phyloP scores from a whole-genome alignment of 2,888 invertebrate species.

The Oxyteleia sp. region DNA sequence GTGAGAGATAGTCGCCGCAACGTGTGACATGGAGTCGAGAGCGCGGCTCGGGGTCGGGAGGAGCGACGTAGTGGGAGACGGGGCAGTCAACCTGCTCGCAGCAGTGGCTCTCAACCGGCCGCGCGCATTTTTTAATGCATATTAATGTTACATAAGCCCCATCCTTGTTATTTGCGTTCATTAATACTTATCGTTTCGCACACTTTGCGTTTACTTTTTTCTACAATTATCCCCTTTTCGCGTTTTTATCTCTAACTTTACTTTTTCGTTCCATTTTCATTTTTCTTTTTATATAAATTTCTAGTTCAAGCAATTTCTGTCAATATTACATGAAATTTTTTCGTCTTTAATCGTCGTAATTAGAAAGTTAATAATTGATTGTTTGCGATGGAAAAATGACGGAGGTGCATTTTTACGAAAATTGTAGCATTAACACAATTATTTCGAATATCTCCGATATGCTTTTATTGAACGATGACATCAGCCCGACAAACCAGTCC shows the following conservation, averaged over 20 bases:
- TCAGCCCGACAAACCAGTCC: slow-evolving; percentile 70
- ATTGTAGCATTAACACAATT: slow-evolving; percentile 61
- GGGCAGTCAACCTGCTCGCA: slow-evolving; percentile 85
- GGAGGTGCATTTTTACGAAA: slow-evolving; percentile 35
- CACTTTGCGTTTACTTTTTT: neutral
- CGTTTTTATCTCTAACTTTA: no score
- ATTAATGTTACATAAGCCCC: slow-evolving; percentile 75
- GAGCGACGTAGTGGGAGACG: slow-evolving; percentile 74
- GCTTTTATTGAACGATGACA: slow-evolving; percentile 73
- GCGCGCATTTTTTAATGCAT: slow-evolving; percentile 69
- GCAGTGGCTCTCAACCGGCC: slow-evolving; percentile 83
- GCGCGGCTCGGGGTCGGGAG: slow-evolving; percentile 72
- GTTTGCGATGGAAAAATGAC: neutral
- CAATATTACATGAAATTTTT: no score
- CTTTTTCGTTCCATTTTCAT: no score
- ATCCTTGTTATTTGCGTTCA: slow-evolving; percentile 58
- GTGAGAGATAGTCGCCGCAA: slow-evolving; percentile 80
- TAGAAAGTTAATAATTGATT: slow-evolving; percentile 7
- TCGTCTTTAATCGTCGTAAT: no score
- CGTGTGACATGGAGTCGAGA: slow-evolving; percentile 82
- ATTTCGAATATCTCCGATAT: slow-evolving; percentile 66
- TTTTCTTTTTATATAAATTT: no score
- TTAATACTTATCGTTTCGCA: slow-evolving; percentile 49
- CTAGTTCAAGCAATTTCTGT: no score
- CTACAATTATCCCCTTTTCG: neutral